Evolutionary conservation across 2,113 vertebrate species (phyloP).

Genomic region (Myotis brandtii): DNA sequence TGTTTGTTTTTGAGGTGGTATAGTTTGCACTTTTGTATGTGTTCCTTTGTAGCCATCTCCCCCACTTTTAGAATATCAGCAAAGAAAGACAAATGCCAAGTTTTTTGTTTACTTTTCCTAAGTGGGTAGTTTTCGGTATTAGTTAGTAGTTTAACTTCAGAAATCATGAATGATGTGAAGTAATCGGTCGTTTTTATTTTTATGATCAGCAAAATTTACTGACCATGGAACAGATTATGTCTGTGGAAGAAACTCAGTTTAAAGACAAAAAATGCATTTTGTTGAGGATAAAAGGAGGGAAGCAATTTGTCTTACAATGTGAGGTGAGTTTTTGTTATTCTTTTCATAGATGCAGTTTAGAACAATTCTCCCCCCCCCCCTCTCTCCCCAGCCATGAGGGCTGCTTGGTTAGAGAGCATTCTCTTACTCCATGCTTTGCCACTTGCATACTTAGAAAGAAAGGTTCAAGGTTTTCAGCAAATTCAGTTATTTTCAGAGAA

Average conservation of each 20-base stretch:
- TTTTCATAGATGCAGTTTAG: background rate
- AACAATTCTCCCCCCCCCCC: background rate
- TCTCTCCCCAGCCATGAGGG: background rate
- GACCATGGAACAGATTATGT: constrained; percentile 98
- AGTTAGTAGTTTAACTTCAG: background rate
- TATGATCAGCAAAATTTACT: constrained; percentile 95
- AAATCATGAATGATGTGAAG: background rate
- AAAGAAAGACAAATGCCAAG: background rate
- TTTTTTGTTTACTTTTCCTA: background rate
- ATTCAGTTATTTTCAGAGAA: background rate
- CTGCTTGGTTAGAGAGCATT: too few relatives aligned
- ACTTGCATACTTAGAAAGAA: background rate
- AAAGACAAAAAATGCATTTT: constrained; percentile 99
- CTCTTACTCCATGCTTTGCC: background rate
- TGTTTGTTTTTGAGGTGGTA: background rate
- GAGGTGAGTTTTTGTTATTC: constrained; percentile 88
- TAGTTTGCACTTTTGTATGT: background rate
- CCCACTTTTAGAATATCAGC: background rate
- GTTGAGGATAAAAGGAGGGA: constrained; percentile 97
- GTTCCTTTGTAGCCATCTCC: background rate
- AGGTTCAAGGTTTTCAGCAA: background rate
- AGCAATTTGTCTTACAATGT: constrained; percentile 97
- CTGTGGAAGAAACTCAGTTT: constrained; percentile 97
- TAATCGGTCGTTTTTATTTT: constrained; percentile 57
- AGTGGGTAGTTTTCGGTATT: background rate